Percentiles rank a stretch among this genome's conserved stretches.
These are phyloP conservation scores for Idris sp. DNA, from an alignment of 1,140 invertebrate species.

Conservation along the genomic window DNA sequence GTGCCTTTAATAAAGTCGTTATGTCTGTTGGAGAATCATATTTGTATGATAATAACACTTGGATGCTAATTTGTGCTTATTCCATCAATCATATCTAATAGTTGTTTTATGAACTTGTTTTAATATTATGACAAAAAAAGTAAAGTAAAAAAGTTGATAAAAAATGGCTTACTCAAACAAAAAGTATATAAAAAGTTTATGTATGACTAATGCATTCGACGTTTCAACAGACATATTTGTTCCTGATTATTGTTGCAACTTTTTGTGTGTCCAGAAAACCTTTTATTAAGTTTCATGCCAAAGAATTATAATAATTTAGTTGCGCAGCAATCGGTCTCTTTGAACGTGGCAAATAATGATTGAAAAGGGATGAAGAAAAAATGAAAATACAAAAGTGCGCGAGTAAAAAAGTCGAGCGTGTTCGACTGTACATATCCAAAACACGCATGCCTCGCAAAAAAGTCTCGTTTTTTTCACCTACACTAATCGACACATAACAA, in stretches of 20 bases:
- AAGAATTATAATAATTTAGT: constrained; percentile 57
- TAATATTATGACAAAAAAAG: too few species aligned
- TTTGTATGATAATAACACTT: too few species aligned
- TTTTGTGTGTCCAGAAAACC: constrained; percentile 22
- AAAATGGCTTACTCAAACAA: constrained; percentile 4
- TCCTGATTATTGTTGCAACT: constrained; percentile 27
- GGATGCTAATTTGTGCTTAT: too few species aligned
- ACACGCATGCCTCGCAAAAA: constrained; percentile 54
- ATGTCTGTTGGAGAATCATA: too few species aligned
- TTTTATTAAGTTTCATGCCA: constrained; percentile 39
- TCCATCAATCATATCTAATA: too few species aligned
- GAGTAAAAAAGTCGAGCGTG: constrained; percentile 12
- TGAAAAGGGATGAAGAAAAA: constrained; percentile 58
- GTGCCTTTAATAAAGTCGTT: too few species aligned
- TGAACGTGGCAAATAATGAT: constrained; percentile 57
- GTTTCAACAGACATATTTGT: constrained; percentile 33
- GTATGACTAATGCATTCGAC: constrained; percentile 2
- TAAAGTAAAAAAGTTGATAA: too few species aligned
- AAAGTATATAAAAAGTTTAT: too few species aligned
- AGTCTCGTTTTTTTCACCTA: constrained; percentile 33
- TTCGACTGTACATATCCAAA: constrained; percentile 25
- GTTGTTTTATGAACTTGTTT: too few species aligned
- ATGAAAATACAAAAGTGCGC: constrained; percentile 41
- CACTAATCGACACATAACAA: constrained; percentile 58
- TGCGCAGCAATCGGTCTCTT: constrained; percentile 51